Evolutionary conservation across 1,140 invertebrate species (phyloP).

Genomic region (Condylostylus longicornis): DNA sequence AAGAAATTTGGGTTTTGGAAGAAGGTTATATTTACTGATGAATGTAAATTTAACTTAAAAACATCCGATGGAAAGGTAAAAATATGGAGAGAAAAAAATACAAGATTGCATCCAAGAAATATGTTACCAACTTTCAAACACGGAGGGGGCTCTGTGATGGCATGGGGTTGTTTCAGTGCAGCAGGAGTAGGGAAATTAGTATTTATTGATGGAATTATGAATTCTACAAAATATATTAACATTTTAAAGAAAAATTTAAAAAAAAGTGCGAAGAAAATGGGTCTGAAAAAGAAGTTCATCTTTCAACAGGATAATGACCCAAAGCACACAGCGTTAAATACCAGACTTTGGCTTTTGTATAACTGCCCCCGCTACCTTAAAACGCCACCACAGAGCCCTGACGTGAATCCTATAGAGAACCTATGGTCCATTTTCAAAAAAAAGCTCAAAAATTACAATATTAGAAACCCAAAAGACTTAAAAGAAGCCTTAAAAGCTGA

Average conservation of each 20-base stretch:
- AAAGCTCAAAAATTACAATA: constrained; percentile 3
- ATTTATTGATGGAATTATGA: constrained; percentile 13
- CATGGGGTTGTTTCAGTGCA: constrained; percentile 22
- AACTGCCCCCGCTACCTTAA: constrained; percentile 11
- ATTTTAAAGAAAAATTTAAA: constrained; percentile 14
- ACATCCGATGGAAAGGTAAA: constrained; percentile 7
- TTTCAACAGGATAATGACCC: too few relatives aligned
- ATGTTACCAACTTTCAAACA: constrained; percentile 27
- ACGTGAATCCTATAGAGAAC: constrained; percentile 14
- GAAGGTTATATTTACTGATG: constrained; percentile 16
- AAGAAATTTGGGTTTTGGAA: constrained; percentile 9
- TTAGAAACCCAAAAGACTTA: neutral
- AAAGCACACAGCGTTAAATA: constrained; percentile 17
- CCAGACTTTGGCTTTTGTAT: constrained; percentile 14
- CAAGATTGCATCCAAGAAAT: constrained; percentile 12
- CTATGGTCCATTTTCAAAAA: constrained; percentile 20
- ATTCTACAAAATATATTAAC: constrained; percentile 8
- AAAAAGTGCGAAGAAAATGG: constrained; percentile 10
- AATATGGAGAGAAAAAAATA: constrained; percentile 12
- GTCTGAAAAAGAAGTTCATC: neutral
- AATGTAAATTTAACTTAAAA: constrained; percentile 18
- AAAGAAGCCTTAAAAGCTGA: constrained; percentile 8
- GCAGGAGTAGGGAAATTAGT: constrained; percentile 16
- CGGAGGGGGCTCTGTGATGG: constrained; percentile 21
- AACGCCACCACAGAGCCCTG: constrained; percentile 23